Percentiles rank a stretch among this genome's conserved stretches.
phyloP scores from a whole-genome alignment of 1,140 invertebrate genomes.

The Drosophila neocordata region DNA sequence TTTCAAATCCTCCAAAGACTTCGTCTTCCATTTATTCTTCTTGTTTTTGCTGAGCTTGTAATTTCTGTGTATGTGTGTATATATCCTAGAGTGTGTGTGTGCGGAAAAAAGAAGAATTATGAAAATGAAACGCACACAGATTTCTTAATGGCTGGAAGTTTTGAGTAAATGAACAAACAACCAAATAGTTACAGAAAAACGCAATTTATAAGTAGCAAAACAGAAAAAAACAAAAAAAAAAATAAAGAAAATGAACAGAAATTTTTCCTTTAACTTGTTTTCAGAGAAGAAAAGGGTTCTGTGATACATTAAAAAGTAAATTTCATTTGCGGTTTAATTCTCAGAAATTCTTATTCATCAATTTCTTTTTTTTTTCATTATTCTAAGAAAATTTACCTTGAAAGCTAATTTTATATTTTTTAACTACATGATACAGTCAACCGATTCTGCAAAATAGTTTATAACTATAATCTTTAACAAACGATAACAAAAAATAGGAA shows the following conservation, averaged over 20 bases:
- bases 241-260: neutral
- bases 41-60: constrained; percentile 68
- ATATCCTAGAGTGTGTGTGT: constrained; percentile 14
- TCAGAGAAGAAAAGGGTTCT: no score
- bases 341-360: no score
- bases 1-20: constrained; percentile 16
- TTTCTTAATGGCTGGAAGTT: constrained; percentile 36
- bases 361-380: no score
- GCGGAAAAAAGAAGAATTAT: constrained; percentile 51
- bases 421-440: no score
- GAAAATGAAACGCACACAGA: constrained; percentile 65
- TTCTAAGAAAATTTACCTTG: no score
- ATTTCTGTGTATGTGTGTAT: constrained; percentile 40
- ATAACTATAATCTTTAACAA: no score
- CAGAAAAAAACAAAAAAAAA: neutral
- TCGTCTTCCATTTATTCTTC: constrained; percentile 13
- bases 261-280: neutral
- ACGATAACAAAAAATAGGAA: no score
- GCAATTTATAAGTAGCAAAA: constrained; percentile 14
- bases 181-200: neutral
- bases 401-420: no score
- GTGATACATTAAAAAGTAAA: no score
- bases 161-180: constrained; percentile 56
- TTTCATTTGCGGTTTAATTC: no score
- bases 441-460: no score